Evolutionary conservation across 2,797 vertebrate species (phyloP), one percentile per base, ranked within the genome.

Genomic region (Clarias fuscus): DNA sequence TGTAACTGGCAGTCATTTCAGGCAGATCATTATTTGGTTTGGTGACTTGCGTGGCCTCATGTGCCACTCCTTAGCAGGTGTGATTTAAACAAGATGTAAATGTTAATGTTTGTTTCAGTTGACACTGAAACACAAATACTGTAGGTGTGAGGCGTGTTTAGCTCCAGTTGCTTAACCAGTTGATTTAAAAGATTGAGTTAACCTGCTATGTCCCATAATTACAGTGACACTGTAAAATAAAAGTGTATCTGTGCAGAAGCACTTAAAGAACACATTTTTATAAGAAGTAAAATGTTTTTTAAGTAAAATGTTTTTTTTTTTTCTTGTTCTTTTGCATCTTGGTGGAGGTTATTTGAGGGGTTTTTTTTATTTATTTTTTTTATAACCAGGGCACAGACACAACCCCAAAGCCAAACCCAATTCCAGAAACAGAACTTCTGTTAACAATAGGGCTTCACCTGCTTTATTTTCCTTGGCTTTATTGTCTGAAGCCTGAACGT

Each of bases 401-500:
- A 76, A 75, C 58, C 40, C 33, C 5, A 64, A 33, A 24, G 14
- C 53, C 62, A 62, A 40, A 81, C 11, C 53, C 71, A 64, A 27
- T 30, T 59, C 22, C n/a, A 33, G 65, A 58, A 58, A 27, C 27
- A 7, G 43, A 40, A 40, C 14, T 30, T 43, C 40, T 37, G 82
- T 72, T 1, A 65, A 30, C 80, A n/a, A 1, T 80, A 10, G 43
- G 22, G 17, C 11, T 84, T 30, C 83, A 79, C 17, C 40, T 82
- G 27, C 22, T 84, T 75, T 75, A 84, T 86, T 86, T 84, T 58
- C 81, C 43, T 68, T 53, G 84, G 75, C 75, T 67, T 80, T 64
- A 85, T 79, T 62, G 83, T 71, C 80, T 68, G 77, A 58, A 62
- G 71, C 58, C 7, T 78, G 72, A 87, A 64, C 89, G 78, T 85